These are phyloP conservation scores for Sternotherus odoratus DNA, from an alignment of 2,797 vertebrate species.

Conservation along the genomic window DNA sequence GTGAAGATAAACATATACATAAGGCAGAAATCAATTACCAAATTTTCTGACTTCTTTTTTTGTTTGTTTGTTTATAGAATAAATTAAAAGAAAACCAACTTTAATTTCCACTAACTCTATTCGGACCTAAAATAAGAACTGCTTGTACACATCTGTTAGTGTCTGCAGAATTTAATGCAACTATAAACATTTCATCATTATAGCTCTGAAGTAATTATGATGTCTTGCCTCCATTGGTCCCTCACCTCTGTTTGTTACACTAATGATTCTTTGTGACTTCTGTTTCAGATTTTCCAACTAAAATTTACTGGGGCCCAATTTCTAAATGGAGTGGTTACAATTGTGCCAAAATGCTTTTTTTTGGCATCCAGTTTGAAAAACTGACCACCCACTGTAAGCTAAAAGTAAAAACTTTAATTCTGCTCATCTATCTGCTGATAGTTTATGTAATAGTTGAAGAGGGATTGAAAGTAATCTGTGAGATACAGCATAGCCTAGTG, in stretches of 20 bases:
- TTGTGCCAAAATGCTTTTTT: neutral
- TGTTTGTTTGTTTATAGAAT: neutral
- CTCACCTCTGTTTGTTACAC: neutral
- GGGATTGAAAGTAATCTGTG: conserved; percentile 8
- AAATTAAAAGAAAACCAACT: neutral
- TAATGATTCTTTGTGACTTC: neutral
- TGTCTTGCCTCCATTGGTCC: neutral
- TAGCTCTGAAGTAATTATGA: neutral
- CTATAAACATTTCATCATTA: neutral
- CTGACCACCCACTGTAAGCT: neutral
- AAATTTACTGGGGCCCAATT: neutral
- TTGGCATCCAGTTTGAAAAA: neutral
- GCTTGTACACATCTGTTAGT: accelerated
- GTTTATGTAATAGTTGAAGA: neutral
- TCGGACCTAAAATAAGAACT: neutral
- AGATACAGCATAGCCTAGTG: neutral
- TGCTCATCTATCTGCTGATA: neutral
- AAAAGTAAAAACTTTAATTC: neutral
- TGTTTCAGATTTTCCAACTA: neutral
- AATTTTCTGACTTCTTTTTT: neutral
- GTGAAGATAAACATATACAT: neutral
- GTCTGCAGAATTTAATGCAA: neutral
- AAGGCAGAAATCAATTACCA: neutral
- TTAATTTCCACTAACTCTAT: neutral
- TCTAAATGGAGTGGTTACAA: neutral